Evolutionary conservation across 2,113 vertebrate genomes (phyloP).

Genomic region (Muscicapa adusta): DNA sequence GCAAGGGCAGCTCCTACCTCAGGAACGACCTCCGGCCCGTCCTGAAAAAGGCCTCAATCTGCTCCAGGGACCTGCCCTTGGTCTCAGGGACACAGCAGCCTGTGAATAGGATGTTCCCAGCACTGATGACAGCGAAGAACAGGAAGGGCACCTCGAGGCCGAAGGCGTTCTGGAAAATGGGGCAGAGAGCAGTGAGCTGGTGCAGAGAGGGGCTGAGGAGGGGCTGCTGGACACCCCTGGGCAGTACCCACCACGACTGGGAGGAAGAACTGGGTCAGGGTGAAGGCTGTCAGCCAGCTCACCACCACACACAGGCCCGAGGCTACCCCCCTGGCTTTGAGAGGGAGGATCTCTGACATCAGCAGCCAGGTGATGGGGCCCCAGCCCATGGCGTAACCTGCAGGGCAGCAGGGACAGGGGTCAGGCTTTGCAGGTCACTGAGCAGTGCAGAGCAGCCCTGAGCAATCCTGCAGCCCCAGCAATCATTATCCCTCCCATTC

Average conservation of each 20-base stretch:
- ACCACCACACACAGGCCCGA: constrained; percentile 88
- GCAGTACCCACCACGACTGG: constrained; percentile 72
- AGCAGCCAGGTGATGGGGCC: constrained; percentile 96
- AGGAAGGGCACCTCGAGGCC: constrained; percentile 87
- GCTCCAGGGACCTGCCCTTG: constrained; percentile 86
- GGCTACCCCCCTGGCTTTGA: constrained; percentile 83
- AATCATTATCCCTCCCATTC: not conserved
- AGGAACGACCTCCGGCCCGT: constrained; percentile 67
- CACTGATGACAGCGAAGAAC: constrained; percentile 80
- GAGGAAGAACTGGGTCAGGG: constrained; percentile 83
- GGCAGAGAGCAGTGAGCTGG: not conserved
- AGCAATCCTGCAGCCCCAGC: not conserved
- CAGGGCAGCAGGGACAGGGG: not conserved
- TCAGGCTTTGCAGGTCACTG: not conserved
- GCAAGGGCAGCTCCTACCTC: constrained; percentile 33
- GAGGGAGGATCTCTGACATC: constrained; percentile 92
- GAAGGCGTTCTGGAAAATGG: constrained; percentile 56
- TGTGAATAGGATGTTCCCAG: constrained; percentile 83
- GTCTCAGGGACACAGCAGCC: constrained; percentile 90
- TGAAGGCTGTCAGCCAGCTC: constrained; percentile 94
- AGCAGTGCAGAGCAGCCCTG: not conserved
- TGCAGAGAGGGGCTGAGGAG: not conserved
- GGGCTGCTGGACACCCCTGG: fast-evolving
- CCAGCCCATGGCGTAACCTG: constrained; percentile 97
- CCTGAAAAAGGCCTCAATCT: constrained; percentile 91